Evolutionary conservation across 2,797 vertebrate species (phyloP).

Genomic region (Okamejei kenojei): DNA sequence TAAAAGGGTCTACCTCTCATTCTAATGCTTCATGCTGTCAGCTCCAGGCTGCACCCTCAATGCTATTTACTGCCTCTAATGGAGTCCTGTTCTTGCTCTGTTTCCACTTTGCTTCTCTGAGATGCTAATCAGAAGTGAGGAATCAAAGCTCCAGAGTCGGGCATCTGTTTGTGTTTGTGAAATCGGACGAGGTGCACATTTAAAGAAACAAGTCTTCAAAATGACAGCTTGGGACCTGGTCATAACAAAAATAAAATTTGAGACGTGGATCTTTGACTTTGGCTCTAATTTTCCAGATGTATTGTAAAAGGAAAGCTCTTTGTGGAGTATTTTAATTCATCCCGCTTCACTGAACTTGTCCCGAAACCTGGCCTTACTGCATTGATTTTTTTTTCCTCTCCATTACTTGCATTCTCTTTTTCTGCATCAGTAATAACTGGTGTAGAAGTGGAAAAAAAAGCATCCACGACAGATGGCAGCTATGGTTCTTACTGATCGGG

Average conservation of each 20-base stretch:
- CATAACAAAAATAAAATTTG: neutral
- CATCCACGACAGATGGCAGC: neutral
- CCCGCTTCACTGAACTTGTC: neutral
- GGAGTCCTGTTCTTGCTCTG: neutral
- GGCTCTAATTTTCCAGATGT: neutral
- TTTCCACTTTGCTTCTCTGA: neutral
- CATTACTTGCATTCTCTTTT: neutral
- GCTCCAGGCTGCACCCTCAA: neutral
- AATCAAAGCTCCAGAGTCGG: neutral
- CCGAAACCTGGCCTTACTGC: neutral
- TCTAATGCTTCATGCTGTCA: neutral
- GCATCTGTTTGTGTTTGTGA: neutral
- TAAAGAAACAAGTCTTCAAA: constrained; percentile 20
- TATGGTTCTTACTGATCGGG: neutral
- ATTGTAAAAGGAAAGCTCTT: neutral
- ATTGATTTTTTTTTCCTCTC: neutral
- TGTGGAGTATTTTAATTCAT: neutral
- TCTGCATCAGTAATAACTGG: neutral
- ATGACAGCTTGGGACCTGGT: constrained; percentile 7
- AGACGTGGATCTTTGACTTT: neutral
- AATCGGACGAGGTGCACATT: constrained; percentile 11
- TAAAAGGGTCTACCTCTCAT: neutral
- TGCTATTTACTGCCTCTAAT: neutral
- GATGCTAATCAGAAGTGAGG: constrained; percentile 17
- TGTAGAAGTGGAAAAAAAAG: neutral